These are phyloP conservation scores for Poeciliopsis turneri DNA, from an alignment of 2,797 vertebrate species.

Conservation along the genomic window DNA sequence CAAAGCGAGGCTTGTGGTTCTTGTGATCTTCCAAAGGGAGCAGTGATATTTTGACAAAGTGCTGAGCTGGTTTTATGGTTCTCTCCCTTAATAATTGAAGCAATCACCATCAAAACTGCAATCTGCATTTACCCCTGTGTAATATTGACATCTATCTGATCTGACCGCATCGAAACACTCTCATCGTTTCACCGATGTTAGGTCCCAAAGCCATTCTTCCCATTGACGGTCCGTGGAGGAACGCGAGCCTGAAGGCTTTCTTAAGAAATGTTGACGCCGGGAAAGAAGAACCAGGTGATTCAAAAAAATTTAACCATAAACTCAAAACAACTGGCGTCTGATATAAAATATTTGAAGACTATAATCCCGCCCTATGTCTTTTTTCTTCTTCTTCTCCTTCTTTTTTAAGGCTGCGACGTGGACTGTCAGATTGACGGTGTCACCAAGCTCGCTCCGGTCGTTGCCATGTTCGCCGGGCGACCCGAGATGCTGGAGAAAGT, in stretches of 20 bases:
- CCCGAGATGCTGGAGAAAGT: slow-evolving; percentile 79
- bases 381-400: too few species aligned
- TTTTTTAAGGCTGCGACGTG: slow-evolving; percentile 65
- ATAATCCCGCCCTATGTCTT: background rate
- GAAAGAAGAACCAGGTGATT: slow-evolving; percentile 68
- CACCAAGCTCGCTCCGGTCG: slow-evolving; percentile 77
- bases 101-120: background rate
- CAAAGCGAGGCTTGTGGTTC: background rate
- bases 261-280: slow-evolving; percentile 73
- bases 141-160: background rate
- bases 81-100: background rate
- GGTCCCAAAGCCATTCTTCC: slow-evolving; percentile 73
- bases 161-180: background rate
- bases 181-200: slow-evolving; percentile 24
- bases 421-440: slow-evolving; percentile 80
- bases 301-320: slow-evolving; percentile 6
- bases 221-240: slow-evolving; percentile 73
- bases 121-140: background rate
- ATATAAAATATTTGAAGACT: background rate
- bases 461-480: slow-evolving; percentile 74
- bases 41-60: background rate
- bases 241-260: slow-evolving; percentile 74
- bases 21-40: background rate
- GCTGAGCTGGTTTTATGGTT: background rate
- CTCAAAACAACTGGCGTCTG: background rate